Evolutionary conservation across 2,113 vertebrate genomes (phyloP).

Genomic region (Tychaedon coryphoeus): DNA sequence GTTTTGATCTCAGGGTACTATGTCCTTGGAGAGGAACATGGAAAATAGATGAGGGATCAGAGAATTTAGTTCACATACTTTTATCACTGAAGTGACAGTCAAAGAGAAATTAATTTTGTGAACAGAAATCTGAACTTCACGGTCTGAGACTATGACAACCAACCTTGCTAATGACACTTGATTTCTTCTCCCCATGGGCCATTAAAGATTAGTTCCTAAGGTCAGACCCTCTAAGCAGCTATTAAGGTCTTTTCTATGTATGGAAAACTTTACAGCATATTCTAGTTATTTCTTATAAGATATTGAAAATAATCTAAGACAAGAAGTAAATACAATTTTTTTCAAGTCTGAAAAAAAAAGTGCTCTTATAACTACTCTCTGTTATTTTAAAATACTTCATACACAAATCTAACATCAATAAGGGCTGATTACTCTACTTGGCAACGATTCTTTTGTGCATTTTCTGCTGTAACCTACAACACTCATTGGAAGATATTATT

Average conservation of each 20-base stretch:
- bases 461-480: neutral
- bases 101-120: neutral
- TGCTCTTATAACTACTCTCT: neutral
- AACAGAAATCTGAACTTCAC: neutral
- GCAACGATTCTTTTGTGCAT: neutral
- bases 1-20: neutral
- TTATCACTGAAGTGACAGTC: neutral
- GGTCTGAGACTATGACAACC: neutral
- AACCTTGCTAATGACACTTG: neutral
- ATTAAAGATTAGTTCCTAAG: neutral
- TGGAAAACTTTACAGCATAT: neutral
- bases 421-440: neutral
- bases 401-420: neutral
- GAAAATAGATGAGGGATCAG: slow-evolving; percentile 7
- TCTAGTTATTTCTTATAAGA: neutral
- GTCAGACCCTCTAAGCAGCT: neutral
- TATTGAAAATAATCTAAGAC: neutral
- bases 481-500: neutral
- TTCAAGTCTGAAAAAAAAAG: neutral
- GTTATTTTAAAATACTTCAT: neutral
- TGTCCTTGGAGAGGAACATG: neutral
- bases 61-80: neutral
- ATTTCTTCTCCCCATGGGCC: neutral
- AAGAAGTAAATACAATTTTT: neutral
- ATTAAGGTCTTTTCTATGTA: neutral